Base-by-base conservation (phyloP, 64 coral and sea anemone genomes). In the Dendronephthya gigantea region DNA sequence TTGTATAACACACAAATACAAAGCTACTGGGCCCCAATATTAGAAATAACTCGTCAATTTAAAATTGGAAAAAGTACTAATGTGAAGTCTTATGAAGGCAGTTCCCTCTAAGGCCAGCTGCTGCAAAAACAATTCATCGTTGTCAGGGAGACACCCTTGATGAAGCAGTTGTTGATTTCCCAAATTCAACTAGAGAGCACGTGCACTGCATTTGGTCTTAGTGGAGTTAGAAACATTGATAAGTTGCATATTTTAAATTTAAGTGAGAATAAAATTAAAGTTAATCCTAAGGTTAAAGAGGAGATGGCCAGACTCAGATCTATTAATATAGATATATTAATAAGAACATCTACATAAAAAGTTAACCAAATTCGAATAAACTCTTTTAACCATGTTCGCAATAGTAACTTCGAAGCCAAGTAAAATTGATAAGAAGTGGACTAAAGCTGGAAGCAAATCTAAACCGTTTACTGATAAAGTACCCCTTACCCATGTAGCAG, bases 141-240 rank as follows among this genome's bases (percentile, higher is more conserved):
- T 62, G 55, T 62, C 55, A 62, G 25, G 55, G 55, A 23, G 55
- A 62, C 50, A 62, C 55, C 19, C 25, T 62, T 7, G 6, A 62
- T 82, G 87, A 88, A 87, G 65, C 47, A 83, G 87, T 90, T 69
- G 38, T 90, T 52, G 89, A 90, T 43, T 62, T 90, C 17, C 89
- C 84, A 43, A 82, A 68, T 27, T 47, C 47, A 31, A 90, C 23
- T 16, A 90, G 83, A 90, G 55, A 62, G 6, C 55, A 62, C 25
- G 25, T 62, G 55, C 55, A 62, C 7, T 62, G 25, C 19, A 5
- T n/a, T 62, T 23, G 55, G 17, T 62, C 55, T 62, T 23, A 62
- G 17, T 23, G 2, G 19, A 62, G 17, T 62, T 23, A 62, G 55
- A 62, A 62, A 23, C 55, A 62, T 62, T 23, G 25, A 23, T 62